These are phyloP conservation scores for Sinodicranocentrus sp. DNA, from an alignment of 2,888 invertebrate species.

Conservation along the genomic window DNA sequence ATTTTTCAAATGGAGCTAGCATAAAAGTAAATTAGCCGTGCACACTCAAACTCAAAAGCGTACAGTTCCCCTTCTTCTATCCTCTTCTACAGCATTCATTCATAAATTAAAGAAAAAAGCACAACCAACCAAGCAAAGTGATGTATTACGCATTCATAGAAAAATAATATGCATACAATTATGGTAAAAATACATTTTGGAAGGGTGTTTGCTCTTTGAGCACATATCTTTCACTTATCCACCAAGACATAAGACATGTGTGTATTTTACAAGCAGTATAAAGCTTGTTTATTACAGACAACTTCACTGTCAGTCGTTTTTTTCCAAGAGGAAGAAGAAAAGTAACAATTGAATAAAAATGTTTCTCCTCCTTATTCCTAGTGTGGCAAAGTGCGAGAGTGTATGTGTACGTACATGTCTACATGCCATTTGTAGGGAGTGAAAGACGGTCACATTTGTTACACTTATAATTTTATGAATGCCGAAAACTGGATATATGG, in stretches of 20 bases:
- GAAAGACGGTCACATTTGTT: too few relatives aligned
- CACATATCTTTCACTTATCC: neutral
- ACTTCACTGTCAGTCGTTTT: neutral
- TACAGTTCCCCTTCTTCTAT: neutral
- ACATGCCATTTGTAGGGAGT: too few relatives aligned
- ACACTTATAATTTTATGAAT: too few relatives aligned
- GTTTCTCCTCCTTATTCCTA: neutral
- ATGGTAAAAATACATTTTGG: constrained; percentile 14
- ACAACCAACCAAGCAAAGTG: neutral
- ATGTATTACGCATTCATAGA: constrained; percentile 20
- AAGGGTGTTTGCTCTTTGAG: neutral
- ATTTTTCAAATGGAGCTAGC: constrained; percentile 33
- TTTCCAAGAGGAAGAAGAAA: neutral
- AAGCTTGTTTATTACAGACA: neutral
- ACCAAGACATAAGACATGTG: neutral
- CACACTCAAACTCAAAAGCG: constrained; percentile 27
- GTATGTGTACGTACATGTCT: neutral
- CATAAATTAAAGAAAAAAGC: constrained; percentile 15
- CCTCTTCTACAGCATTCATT: neutral
- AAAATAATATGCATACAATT: constrained; percentile 1
- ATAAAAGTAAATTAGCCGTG: constrained; percentile 61
- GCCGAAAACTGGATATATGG: too few relatives aligned
- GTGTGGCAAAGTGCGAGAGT: neutral
- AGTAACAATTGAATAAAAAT: neutral
- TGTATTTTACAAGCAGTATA: neutral